Evolutionary conservation across 1,140 invertebrate species (phyloP).

Genomic region (Monomorium pharaonis): DNA sequence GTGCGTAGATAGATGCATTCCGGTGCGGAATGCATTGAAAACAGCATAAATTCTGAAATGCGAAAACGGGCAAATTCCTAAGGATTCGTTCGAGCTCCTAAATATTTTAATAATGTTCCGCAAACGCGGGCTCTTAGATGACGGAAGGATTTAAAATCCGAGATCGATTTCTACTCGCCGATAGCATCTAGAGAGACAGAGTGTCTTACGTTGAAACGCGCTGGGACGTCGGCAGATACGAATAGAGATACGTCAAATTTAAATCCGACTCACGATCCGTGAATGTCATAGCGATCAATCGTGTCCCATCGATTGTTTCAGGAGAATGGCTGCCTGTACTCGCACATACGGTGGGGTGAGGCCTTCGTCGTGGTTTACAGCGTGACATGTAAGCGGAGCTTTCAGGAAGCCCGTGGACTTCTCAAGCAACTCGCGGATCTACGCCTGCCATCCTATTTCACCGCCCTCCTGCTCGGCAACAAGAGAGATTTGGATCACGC

Average conservation of each 20-base stretch:
- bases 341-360: conserved; percentile 93
- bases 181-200: neutral
- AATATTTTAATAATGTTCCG: neutral
- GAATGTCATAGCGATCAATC: conserved; percentile 15
- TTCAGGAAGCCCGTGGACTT: conserved; percentile 90
- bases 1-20: neutral
- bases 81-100: neutral
- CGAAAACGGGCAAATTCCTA: neutral
- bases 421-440: conserved; percentile 90
- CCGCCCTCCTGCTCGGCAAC: conserved; percentile 92
- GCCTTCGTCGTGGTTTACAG: conserved; percentile 95
- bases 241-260: conserved; percentile 18
- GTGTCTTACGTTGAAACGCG: neutral
- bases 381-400: conserved; percentile 90
- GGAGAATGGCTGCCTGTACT: conserved; percentile 90
- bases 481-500: conserved; percentile 93
- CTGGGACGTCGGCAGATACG: neutral
- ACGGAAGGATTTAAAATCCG: neutral
- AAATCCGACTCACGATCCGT: conserved; percentile 11
- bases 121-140: neutral
- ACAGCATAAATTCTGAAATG: neutral
- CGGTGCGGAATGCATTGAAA: neutral
- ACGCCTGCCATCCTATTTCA: conserved; percentile 89
- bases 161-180: conserved; percentile 10
- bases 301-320: conserved; percentile 77